Base-by-base conservation (phyloP, 2,888 invertebrate species). In the Drosophila infuscata region DNA sequence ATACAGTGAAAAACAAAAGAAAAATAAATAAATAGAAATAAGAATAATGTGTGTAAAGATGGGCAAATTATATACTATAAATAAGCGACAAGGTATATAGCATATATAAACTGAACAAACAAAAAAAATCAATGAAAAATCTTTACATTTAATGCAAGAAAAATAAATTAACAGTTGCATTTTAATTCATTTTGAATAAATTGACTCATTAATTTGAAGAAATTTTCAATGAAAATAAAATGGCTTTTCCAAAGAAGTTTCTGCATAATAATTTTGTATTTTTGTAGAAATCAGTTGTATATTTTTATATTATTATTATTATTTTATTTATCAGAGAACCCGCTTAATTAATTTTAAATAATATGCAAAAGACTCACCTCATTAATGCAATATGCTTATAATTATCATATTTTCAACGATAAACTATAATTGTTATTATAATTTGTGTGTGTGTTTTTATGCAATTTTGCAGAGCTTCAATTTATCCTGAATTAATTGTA, bases 401-500 rank as follows among this genome's bases (percentile, higher is more conserved):
- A 36, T 53, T 60, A 52, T 30, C 32, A 35, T 35, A 49, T 54
- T 25, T 46, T 53, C 9, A 46, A 7, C n/a, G 35, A 17, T 41
- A 43, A 43, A 43, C 38, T n/a, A 36, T 32, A 12, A 25, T 49
- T 41, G 20, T 65, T 65, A 41, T 48, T 54, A 46, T 43, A 56
- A 36, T 53, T 49, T 38, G 38, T 33, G 54, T 36, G 56, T 30
- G 41, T 49, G 20, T 56, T 46, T 38, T 56, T 46, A 43, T 54
- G 36, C 25, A 8, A 41, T 12, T 61, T 20, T 8, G 51, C 48
- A 6, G 58, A 35, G 61, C 54, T 58, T 78, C 52, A 79, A 70
- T 76, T 70, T 79, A 82, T 85, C 85, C 82, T 64, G 70, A 49
- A 59, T 69, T 67, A 59, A 43, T 17, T 54, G 70, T 76, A 71